Evolutionary conservation across 2,888 invertebrate genomes (phyloP).

Genomic region (Eudasyphora cyanicolor): DNA sequence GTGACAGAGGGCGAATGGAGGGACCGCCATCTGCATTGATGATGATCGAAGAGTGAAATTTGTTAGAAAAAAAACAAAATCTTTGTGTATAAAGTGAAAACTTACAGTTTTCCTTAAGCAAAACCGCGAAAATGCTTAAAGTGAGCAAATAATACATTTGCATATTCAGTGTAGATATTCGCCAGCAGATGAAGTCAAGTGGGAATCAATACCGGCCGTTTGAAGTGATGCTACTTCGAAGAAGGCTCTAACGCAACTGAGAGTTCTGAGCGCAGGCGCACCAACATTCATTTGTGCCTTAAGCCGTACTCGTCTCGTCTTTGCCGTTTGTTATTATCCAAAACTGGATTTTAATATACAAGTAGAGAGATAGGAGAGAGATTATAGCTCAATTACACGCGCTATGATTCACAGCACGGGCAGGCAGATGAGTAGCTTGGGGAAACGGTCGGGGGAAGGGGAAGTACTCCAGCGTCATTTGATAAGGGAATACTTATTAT

Average conservation of each 20-base stretch:
- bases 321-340: neutral
- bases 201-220: too few species aligned
- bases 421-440: neutral
- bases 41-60: neutral
- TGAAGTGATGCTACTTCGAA: neutral
- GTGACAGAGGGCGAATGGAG: conserved; percentile 67
- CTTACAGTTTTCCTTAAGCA: conserved; percentile 56
- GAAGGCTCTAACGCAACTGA: neutral
- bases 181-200: neutral
- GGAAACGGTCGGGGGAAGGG: neutral
- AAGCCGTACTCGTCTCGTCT: neutral
- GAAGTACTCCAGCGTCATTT: neutral
- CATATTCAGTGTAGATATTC: neutral
- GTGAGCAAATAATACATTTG: neutral
- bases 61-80: too few species aligned
- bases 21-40: conserved; percentile 63
- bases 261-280: too few species aligned
- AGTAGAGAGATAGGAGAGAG: too few species aligned
- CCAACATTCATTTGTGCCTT: neutral
- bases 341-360: conserved; percentile 14
- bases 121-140: neutral
- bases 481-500: neutral
- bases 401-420: neutral
- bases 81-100: conserved; percentile 32
- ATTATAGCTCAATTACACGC: neutral